These are phyloP conservation scores for Drosophila oshimai DNA, from an alignment of 1,140 invertebrate genomes.

Conservation along the genomic window DNA sequence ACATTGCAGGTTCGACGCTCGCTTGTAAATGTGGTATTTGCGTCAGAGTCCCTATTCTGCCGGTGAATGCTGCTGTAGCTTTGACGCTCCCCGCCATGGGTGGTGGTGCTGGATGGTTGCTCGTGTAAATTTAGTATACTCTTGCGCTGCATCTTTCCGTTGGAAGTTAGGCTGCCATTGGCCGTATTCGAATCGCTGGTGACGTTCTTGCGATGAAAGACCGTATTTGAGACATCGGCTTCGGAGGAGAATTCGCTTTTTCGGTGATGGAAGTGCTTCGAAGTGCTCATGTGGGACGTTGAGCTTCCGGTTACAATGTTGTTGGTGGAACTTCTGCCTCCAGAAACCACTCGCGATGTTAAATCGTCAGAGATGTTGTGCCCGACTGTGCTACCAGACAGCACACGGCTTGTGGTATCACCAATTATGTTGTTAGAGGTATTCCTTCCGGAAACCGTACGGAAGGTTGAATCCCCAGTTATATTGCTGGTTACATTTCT, in stretches of 20 bases:
- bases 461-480: slow-evolving; percentile 24
- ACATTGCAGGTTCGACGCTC: slow-evolving; percentile 88
- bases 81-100: slow-evolving; percentile 84
- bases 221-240: slow-evolving; percentile 88
- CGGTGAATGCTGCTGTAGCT: slow-evolving; percentile 90
- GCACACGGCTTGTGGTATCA: slow-evolving; percentile 1
- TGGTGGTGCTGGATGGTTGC: slow-evolving; percentile 83
- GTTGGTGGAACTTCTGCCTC: slow-evolving; percentile 6
- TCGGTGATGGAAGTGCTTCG: slow-evolving; percentile 84
- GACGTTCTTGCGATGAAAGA: slow-evolving; percentile 88
- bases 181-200: slow-evolving; percentile 52
- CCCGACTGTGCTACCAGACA: neutral
- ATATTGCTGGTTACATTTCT: slow-evolving; percentile 23
- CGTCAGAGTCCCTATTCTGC: slow-evolving; percentile 83
- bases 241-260: slow-evolving; percentile 89
- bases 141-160: slow-evolving; percentile 89
- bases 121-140: slow-evolving; percentile 90
- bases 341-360: slow-evolving; percentile 7
- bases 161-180: slow-evolving; percentile 87
- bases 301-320: slow-evolving; percentile 25
- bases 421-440: slow-evolving; percentile 24
- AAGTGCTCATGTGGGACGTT: slow-evolving; percentile 27
- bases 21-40: slow-evolving; percentile 28
- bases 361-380: slow-evolving; percentile 8
- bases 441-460: slow-evolving; percentile 5